A percentile compares a stretch with the other conserved stretches of the same genome.
phyloP scores from a whole-genome alignment of 2,797 vertebrate species.

The Enteromius viviparus region DNA sequence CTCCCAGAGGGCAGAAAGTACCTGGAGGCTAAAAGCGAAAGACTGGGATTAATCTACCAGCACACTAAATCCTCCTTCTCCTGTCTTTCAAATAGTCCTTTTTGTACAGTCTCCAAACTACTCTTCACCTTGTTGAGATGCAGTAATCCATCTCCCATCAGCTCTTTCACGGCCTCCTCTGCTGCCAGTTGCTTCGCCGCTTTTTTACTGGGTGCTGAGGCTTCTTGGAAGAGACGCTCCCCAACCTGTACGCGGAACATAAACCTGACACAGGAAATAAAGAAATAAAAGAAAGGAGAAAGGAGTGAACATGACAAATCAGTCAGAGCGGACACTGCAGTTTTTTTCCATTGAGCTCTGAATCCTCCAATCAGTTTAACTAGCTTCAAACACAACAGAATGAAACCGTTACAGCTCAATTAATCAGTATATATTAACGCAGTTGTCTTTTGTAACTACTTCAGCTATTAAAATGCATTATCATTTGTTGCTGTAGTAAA shows the following conservation, averaged over 20 bases:
- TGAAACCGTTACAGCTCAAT: not conserved
- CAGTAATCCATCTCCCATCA: constrained; percentile 82
- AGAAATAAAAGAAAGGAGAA: constrained; percentile 10
- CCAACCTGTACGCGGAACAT: constrained; percentile 92
- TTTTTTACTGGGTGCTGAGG: constrained; percentile 94
- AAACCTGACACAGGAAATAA: constrained; percentile 78
- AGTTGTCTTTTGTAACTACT: not conserved
- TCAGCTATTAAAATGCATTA: not conserved
- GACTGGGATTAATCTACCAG: constrained; percentile 2
- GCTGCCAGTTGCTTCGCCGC: constrained; percentile 93
- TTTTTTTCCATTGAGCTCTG: not conserved
- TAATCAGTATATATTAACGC: not conserved
- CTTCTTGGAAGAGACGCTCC: constrained; percentile 84
- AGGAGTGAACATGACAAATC: constrained; percentile 11
- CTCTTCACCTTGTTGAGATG: constrained; percentile 80
- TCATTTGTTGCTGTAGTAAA: not conserved
- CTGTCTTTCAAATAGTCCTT: not conserved
- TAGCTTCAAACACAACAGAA: not conserved
- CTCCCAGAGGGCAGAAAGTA: constrained; percentile 70
- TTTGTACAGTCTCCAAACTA: not conserved
- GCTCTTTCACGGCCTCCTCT: constrained; percentile 90
- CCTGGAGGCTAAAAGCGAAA: constrained; percentile 63
- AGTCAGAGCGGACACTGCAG: not conserved
- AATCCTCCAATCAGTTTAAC: not conserved
- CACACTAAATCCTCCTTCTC: not conserved